These are phyloP conservation scores for Eulemur rufifrons DNA, from an alignment of 2,113 vertebrate species.

Conservation along the genomic window DNA sequence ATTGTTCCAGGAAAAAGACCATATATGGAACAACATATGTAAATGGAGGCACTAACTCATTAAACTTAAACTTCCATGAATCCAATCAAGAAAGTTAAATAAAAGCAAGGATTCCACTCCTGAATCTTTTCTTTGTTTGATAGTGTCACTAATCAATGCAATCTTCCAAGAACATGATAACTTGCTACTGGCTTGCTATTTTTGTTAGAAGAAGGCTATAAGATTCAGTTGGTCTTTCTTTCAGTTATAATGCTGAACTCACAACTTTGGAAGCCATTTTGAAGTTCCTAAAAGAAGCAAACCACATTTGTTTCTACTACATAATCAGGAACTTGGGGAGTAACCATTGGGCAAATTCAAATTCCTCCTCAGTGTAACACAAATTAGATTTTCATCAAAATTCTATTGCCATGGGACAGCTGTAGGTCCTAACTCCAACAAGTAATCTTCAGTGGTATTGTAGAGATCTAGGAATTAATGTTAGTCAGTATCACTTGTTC, in stretches of 20 bases:
- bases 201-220: background rate
- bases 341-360: background rate
- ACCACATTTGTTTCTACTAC: background rate
- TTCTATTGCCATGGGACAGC: background rate
- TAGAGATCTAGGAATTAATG: background rate
- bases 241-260: background rate
- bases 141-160: background rate
- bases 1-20: background rate
- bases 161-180: background rate
- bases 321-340: background rate
- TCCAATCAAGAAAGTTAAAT: background rate
- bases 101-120: background rate
- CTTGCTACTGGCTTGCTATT: background rate
- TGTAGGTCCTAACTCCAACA: background rate
- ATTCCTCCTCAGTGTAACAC: background rate
- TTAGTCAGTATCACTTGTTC: background rate
- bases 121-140: background rate
- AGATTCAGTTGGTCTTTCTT: background rate
- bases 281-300: background rate
- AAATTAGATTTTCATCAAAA: background rate
- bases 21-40: no score
- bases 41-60: no score
- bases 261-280: background rate
- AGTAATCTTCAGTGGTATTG: background rate
- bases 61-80: background rate